Evolutionary conservation across 35 echinoderm and acorn worm species (phyloP).

Genomic region (Anneissia japonica): DNA sequence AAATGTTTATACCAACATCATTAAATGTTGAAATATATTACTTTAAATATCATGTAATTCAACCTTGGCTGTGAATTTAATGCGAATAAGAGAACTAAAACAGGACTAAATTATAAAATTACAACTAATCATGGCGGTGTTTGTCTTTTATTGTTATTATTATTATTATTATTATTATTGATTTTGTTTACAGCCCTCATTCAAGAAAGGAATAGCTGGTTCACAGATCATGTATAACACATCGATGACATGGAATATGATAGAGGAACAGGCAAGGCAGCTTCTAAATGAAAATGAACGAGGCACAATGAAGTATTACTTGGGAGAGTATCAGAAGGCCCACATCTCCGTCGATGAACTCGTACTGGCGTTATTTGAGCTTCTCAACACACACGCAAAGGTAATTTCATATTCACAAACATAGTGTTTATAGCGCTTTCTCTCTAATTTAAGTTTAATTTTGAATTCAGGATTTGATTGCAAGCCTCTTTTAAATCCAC

Average conservation of each 20-base stretch:
- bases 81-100: too few relatives aligned
- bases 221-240: slow-evolving; percentile 88
- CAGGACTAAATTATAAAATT: too few relatives aligned
- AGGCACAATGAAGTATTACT: slow-evolving; percentile 96
- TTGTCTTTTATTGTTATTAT: too few relatives aligned
- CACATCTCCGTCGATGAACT: slow-evolving; percentile 71
- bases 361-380: slow-evolving; percentile 79
- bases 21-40: too few relatives aligned
- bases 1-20: too few relatives aligned
- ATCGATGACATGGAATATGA: slow-evolving; percentile 77
- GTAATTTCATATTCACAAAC: slow-evolving; percentile 12
- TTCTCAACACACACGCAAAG: slow-evolving; percentile 92
- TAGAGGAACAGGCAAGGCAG: slow-evolving; percentile 81
- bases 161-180: neutral
- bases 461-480: neutral
- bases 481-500: neutral
- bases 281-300: slow-evolving; percentile 85
- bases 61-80: too few relatives aligned
- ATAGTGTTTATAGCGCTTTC: too few relatives aligned
- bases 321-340: slow-evolving; percentile 75
- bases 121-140: too few relatives aligned
- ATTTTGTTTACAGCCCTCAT: slow-evolving; percentile 44
- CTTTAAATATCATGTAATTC: too few relatives aligned
- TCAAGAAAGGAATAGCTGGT: slow-evolving; percentile 79
- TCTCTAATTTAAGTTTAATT: too few relatives aligned